phyloP scores from a whole-genome alignment of 1,140 invertebrate species.

The Drosophila sechellia region DNA sequence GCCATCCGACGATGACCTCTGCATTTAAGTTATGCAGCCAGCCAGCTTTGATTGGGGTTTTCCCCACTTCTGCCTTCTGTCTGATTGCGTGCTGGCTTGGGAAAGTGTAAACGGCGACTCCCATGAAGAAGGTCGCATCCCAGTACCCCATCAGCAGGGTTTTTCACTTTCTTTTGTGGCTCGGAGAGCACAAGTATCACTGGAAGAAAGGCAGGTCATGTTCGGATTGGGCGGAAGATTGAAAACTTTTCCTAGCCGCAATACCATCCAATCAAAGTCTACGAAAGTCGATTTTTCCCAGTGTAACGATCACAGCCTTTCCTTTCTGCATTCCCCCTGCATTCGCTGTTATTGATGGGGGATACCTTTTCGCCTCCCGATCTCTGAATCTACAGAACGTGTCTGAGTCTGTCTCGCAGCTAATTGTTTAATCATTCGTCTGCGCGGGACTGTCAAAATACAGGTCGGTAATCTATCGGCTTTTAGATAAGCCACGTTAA shows the following conservation, averaged over 20 bases:
- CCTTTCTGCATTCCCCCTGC: not conserved
- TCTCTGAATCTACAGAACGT: conserved; percentile 66
- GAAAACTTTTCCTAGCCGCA: not conserved
- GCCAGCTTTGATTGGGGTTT: conserved; percentile 78
- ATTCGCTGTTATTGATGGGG: conserved; percentile 66
- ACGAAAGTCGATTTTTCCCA: not conserved
- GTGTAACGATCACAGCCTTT: conserved; percentile 10
- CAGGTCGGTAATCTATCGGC: conserved; percentile 65
- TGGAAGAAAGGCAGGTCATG: not conserved
- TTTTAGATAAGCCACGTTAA: conserved; percentile 76
- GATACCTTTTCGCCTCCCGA: conserved; percentile 34
- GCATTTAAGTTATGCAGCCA: conserved; percentile 78
- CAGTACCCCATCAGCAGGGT: conserved; percentile 47
- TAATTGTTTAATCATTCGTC: conserved; percentile 77
- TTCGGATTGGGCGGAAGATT: not conserved
- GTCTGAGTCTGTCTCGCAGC: conserved; percentile 42
- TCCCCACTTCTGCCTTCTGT: conserved; percentile 42
- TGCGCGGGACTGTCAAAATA: conserved; percentile 60
- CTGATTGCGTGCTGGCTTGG: conserved; percentile 73
- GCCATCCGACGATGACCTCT: conserved; percentile 68
- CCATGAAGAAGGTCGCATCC: conserved; percentile 56
- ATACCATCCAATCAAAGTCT: no score
- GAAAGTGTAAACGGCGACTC: conserved; percentile 77
- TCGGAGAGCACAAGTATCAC: conserved; percentile 3
- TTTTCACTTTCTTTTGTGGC: conserved; percentile 76